phyloP scores from a whole-genome alignment of 2,797 vertebrate species.

The Anguilla pacifica region DNA sequence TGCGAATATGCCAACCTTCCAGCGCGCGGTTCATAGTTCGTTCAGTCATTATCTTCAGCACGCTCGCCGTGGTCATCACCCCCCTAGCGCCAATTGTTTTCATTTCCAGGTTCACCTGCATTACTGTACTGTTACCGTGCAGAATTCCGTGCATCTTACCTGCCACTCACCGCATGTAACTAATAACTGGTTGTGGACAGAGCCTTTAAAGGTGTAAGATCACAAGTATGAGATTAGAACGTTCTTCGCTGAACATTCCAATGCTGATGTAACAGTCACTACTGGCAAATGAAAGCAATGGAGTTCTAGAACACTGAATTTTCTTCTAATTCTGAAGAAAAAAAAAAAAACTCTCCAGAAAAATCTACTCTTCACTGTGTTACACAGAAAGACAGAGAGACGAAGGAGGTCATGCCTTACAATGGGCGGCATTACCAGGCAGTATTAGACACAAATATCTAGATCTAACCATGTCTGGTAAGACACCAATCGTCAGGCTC shows the following conservation, averaged over 20 bases:
- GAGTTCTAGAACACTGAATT: too few species aligned
- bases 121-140: too few species aligned
- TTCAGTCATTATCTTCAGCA: conserved; percentile 35
- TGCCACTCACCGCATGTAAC: not conserved
- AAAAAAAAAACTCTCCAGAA: not conserved
- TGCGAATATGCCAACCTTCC: conserved; percentile 58
- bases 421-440: conserved; percentile 99
- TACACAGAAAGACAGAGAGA: conserved; percentile 41
- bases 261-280: too few species aligned
- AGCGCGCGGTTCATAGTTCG: conserved; percentile 71
- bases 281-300: too few species aligned
- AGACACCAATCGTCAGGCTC: conserved; percentile 90
- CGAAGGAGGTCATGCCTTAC: conserved; percentile 74
- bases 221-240: too few species aligned
- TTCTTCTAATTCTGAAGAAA: too few species aligned
- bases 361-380: not conserved
- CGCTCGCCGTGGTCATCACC: conserved; percentile 24
- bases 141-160: not conserved
- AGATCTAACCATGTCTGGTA: conserved; percentile 99
- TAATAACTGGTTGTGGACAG: not conserved
- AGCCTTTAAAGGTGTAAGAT: too few species aligned
- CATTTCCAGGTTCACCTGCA: not conserved
- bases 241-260: too few species aligned
- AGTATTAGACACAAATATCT: conserved; percentile 95
- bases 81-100: not conserved